Conservation (phyloP, 1,140 invertebrate species). For the Eubasilissa regina region DNA sequence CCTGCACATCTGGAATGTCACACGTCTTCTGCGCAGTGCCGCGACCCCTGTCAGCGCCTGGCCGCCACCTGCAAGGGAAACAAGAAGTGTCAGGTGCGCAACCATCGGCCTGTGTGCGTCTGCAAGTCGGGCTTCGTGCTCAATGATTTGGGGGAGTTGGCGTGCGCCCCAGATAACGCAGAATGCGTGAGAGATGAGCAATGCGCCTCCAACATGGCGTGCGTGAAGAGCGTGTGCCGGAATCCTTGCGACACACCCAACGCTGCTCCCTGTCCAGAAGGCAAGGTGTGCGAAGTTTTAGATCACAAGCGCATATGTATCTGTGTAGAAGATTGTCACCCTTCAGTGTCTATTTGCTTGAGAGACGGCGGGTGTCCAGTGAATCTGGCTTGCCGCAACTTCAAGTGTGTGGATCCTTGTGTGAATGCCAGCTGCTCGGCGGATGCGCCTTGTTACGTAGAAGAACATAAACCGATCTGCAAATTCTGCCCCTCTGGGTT, state of each 20-base stretch:
- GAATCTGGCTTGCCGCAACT: constrained; percentile 88
- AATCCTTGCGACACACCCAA: constrained; percentile 85
- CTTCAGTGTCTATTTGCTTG: constrained; percentile 89
- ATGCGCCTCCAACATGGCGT: constrained; percentile 89
- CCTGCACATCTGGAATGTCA: constrained; percentile 84
- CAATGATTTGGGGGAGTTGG: constrained; percentile 87
- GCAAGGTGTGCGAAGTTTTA: constrained; percentile 88
- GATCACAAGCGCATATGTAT: constrained; percentile 89
- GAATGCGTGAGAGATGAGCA: constrained; percentile 88
- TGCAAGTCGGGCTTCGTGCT: constrained; percentile 91
- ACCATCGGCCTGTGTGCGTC: constrained; percentile 88
- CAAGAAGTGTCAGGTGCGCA: constrained; percentile 90
- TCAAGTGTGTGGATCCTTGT: constrained; percentile 93
- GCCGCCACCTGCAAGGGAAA: constrained; percentile 81
- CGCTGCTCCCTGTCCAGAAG: constrained; percentile 79
- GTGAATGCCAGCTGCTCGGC: constrained; percentile 83
- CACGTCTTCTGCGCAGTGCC: constrained; percentile 78
- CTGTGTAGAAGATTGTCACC: constrained; percentile 89
- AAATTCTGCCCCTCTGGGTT: constrained; percentile 94
- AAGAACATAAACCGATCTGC: constrained; percentile 94
- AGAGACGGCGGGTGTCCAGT: constrained; percentile 90
- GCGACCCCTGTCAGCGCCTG: constrained; percentile 81
- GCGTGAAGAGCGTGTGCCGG: constrained; percentile 85
- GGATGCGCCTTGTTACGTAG: constrained; percentile 89
- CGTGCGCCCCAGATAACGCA: constrained; percentile 83